phyloP scores from a whole-genome alignment of 1,140 invertebrate genomes.

The Temnothorax curvispinosus region DNA sequence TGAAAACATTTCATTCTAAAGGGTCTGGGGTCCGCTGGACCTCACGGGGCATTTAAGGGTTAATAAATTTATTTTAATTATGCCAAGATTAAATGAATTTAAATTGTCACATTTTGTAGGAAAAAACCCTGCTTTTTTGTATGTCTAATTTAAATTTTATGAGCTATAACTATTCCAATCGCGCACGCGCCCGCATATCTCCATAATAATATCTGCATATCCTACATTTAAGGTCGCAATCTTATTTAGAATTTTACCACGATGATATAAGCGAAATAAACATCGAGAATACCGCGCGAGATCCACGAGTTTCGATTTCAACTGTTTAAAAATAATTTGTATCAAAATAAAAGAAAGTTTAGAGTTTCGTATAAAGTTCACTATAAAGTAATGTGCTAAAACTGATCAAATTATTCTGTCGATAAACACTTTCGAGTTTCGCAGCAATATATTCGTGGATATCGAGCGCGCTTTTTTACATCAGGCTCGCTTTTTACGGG shows the following conservation, averaged over 20 bases:
- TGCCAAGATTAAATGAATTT: not conserved
- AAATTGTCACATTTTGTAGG: not conserved
- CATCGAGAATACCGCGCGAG: not conserved
- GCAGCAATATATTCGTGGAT: not conserved
- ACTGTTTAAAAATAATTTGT: not conserved
- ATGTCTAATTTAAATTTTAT: slow-evolving; percentile 1
- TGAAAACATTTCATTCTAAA: too few species aligned
- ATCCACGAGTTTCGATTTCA: not conserved
- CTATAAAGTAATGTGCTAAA: not conserved
- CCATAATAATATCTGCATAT: not conserved
- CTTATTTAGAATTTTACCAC: not conserved
- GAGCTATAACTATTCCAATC: not conserved
- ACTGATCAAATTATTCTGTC: slow-evolving; percentile 2
- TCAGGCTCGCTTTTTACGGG: slow-evolving; percentile 27
- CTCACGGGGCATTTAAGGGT: too few species aligned
- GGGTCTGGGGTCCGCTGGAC: too few species aligned
- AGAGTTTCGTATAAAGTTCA: not conserved
- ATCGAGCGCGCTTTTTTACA: slow-evolving; percentile 13
- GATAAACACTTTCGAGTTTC: not conserved
- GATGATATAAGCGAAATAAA: not conserved
- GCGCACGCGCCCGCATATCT: too few species aligned
- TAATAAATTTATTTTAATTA: not conserved
- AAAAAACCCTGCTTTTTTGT: not conserved
- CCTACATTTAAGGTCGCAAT: not conserved
- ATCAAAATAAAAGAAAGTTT: not conserved